Base-by-base conservation (phyloP, 2,113 vertebrate genomes). In the Myiagra hebetior region DNA sequence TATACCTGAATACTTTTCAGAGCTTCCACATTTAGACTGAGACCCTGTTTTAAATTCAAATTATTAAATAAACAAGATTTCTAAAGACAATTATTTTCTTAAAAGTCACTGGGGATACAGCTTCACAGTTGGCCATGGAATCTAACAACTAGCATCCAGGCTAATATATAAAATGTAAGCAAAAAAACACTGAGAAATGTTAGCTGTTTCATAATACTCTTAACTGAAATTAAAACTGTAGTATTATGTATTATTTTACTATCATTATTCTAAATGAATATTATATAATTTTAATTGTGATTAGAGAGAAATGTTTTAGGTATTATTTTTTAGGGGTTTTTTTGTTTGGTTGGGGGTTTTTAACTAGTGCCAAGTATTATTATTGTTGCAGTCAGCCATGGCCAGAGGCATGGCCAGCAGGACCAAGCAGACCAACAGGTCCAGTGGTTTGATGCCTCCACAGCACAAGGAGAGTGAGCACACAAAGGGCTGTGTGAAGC, bases 141-240 rank as follows among this genome's bases (percentile, higher is more conserved):
- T 52, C 6, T 14, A 76, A 5, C 20, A 39, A 6, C 9, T 56
- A 55, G 35, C 7, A 24, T 56, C 8, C 47, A 90, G 6, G 23
- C 3, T 0, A 1, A 14, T 23, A 33, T 3, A 39, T n/a, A 52
- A 57, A 37, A 11, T 14, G 2, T 14, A 37, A 59, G 22, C 13
- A n/a, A 11, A 37, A 47, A 9, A 9, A 1, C 4, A 0, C 6
- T 41, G 20, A 69, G 16, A 57, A 81, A 62, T 59, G 0, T 30
- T 75, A 56, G 4, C 13, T 89, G 1, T 30, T 18, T 53, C 42
- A 22, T 33, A 68, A 21, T 42, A n/a, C 2, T n/a, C 30, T 52
- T 60, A 53, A 57, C 1, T 31, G 10, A 46, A 26, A 62, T 69
- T 13, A 37, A 46, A 77, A 53, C 14, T 22, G 6, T 24, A 39